These are phyloP conservation scores for Rhagologus leucostigma DNA, from an alignment of 2,113 vertebrate species.

Conservation along the genomic window DNA sequence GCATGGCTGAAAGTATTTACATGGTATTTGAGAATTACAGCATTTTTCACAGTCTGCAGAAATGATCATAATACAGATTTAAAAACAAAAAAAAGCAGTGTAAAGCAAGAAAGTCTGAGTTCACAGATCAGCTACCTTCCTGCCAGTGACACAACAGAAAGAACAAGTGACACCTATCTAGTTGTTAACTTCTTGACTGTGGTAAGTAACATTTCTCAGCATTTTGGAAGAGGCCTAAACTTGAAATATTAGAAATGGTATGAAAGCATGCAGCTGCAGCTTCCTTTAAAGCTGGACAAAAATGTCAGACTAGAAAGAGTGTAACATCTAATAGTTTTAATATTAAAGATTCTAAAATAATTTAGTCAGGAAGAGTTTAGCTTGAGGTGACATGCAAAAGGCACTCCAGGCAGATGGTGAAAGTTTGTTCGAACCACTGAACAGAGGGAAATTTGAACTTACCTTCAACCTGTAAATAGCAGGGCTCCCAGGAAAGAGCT, in stretches of 20 bases:
- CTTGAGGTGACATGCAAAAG: background rate
- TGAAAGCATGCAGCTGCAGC: background rate
- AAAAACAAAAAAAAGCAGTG: background rate
- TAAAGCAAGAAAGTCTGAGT: background rate
- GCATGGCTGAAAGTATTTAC: background rate
- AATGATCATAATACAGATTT: background rate
- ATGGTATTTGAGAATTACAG: background rate
- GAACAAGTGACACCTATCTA: background rate
- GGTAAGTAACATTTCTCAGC: background rate
- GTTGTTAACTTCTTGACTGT: background rate
- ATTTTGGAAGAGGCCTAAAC: background rate
- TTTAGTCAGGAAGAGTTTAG: background rate
- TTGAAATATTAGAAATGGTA: background rate
- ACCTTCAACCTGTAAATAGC: constrained; percentile 90
- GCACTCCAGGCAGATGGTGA: background rate
- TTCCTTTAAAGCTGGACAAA: background rate
- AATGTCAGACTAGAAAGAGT: background rate
- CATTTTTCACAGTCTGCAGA: background rate
- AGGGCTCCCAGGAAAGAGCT: constrained; percentile 86
- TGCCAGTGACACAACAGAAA: background rate
- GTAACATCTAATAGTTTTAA: background rate
- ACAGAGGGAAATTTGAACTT: background rate
- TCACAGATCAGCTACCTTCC: background rate
- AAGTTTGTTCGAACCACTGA: background rate
- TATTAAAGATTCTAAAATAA: background rate